Evolutionary conservation across 2,797 vertebrate species (phyloP).

Genomic region (Notoglanidium macrostoma): DNA sequence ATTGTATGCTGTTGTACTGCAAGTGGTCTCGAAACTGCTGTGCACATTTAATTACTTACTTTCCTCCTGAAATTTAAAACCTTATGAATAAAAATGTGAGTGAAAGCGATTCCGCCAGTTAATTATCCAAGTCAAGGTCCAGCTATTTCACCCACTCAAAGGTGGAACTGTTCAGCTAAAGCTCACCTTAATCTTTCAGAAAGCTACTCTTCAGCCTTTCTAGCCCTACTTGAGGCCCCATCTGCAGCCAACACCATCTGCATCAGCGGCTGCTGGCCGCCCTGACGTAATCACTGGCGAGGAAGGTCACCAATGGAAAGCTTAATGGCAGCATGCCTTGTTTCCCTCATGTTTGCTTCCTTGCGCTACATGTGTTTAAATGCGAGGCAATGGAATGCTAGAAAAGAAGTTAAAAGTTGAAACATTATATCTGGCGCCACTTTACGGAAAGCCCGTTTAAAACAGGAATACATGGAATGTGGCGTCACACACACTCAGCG

Average conservation of each 20-base stretch:
- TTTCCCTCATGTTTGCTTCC: neutral
- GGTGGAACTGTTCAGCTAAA: neutral
- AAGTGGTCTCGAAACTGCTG: neutral
- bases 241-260: neutral
- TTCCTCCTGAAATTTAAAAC: neutral
- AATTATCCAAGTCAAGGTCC: constrained; percentile 1
- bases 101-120: neutral
- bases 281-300: neutral
- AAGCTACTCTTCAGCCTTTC: neutral
- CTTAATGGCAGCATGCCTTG: neutral
- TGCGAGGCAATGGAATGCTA: neutral
- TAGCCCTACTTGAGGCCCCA: neutral
- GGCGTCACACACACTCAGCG: neutral
- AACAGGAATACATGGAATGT: neutral
- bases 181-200: neutral
- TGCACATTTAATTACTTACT: neutral
- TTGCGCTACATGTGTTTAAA: neutral
- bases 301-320: neutral
- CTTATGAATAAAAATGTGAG: neutral
- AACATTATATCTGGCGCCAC: neutral
- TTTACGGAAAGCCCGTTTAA: neutral
- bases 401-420: neutral
- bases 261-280: neutral
- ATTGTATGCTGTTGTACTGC: neutral
- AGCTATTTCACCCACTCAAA: neutral